Percentiles rank a stretch among this genome's conserved stretches.
Conservation (phyloP, 2,113 vertebrate species). For the Coracopsis vasa region DNA sequence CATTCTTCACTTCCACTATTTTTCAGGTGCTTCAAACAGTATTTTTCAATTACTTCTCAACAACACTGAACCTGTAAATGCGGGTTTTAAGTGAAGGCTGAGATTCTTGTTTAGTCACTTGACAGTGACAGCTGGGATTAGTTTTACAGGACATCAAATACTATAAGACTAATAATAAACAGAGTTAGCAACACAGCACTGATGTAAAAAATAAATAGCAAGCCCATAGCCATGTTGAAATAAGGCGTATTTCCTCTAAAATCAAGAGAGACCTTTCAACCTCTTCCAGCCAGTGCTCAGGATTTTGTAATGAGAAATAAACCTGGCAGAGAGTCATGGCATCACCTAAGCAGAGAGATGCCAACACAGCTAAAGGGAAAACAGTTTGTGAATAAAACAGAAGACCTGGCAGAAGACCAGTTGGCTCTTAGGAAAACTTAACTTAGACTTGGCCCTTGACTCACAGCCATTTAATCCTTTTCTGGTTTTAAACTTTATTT, state of each 20-base stretch:
- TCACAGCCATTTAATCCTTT: background rate
- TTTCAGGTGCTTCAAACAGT: background rate
- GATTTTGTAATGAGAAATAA: conserved; percentile 24
- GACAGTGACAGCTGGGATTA: background rate
- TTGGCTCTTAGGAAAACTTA: background rate
- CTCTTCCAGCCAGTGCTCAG: background rate
- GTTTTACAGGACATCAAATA: background rate
- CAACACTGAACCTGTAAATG: background rate
- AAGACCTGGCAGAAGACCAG: conserved; percentile 21
- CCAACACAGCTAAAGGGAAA: conserved; percentile 10
- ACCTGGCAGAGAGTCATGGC: background rate
- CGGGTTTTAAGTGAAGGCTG: background rate
- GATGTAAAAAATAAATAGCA: background rate
- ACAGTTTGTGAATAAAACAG: background rate
- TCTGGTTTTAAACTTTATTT: conserved; percentile 17
- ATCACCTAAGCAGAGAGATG: background rate
- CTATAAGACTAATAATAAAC: background rate
- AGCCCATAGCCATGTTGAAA: background rate
- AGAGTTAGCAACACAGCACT: background rate
- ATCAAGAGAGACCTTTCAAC: background rate
- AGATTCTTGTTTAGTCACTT: background rate
- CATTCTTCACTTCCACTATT: background rate
- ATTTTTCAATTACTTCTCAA: background rate
- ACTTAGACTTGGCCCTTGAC: background rate
- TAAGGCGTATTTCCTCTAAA: background rate